Percentiles rank a stretch among this genome's conserved stretches.
phyloP scores from a whole-genome alignment of 2,113 vertebrate genomes.

The Sorex fumeus region DNA sequence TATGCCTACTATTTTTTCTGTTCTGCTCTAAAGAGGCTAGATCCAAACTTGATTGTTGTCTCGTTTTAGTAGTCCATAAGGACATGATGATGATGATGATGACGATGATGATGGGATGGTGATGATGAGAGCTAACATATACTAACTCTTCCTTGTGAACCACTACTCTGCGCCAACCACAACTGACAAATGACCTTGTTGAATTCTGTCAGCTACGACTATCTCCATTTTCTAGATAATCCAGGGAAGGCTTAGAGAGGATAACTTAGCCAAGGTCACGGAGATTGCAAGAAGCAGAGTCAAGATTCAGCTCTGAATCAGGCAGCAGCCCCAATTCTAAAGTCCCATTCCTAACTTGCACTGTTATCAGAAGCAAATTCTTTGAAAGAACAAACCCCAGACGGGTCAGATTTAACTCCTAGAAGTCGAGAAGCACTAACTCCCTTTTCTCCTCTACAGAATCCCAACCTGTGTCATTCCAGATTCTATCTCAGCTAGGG shows the following conservation, averaged over 20 bases:
- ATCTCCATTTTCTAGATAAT: slow-evolving; percentile 45
- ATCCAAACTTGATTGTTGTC: slow-evolving; percentile 49
- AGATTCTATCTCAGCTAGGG: slow-evolving; percentile 8
- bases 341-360: slow-evolving; percentile 30
- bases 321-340: slow-evolving; percentile 9
- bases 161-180: slow-evolving; percentile 48
- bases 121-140: slow-evolving; percentile 30
- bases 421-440: neutral
- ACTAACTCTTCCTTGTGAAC: slow-evolving; percentile 25
- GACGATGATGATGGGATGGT: neutral
- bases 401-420: slow-evolving; percentile 39
- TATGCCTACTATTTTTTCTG: neutral
- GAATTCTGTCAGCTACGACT: slow-evolving; percentile 12
- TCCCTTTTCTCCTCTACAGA: slow-evolving; percentile 33
- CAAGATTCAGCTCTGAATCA: slow-evolving; percentile 43
- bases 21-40: slow-evolving; percentile 32
- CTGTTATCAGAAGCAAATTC: slow-evolving; percentile 42
- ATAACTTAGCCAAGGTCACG: slow-evolving; percentile 70
- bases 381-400: neutral
- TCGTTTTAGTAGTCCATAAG: slow-evolving; percentile 45
- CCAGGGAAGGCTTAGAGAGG: slow-evolving; percentile 9
- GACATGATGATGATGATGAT: slow-evolving; percentile 33
- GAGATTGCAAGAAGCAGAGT: slow-evolving; percentile 8
- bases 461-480: slow-evolving; percentile 54
- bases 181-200: slow-evolving; percentile 46